Conservation (phyloP, 2,888 invertebrate species). For the Acleris literana region DNA sequence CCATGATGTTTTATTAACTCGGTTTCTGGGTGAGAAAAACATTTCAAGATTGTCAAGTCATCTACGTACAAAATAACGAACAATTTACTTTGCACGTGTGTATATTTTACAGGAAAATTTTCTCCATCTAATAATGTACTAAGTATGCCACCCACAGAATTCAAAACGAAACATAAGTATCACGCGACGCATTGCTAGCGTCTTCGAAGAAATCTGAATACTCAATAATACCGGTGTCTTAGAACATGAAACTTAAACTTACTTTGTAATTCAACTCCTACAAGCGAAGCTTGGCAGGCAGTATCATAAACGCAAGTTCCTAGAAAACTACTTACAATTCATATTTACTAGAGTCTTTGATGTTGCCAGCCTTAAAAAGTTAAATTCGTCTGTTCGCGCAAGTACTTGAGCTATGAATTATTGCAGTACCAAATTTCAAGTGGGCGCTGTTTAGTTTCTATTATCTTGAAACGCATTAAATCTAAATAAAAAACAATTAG, state of each 20-base stretch:
- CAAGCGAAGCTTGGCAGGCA: conserved; percentile 9
- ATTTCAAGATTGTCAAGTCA: too few relatives aligned
- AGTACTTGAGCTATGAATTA: conserved; percentile 70
- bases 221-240: conserved; percentile 5
- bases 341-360: conserved; percentile 47
- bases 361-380: conserved; percentile 38
- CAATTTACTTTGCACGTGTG: too few relatives aligned
- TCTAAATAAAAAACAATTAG: conserved; percentile 55
- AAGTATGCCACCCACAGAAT: not conserved
- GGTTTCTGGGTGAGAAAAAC: too few relatives aligned
- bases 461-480: conserved; percentile 64
- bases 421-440: conserved; percentile 55
- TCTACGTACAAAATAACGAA: too few relatives aligned
- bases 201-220: conserved; percentile 24
- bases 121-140: too few relatives aligned
- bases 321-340: conserved; percentile 25
- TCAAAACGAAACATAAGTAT: not conserved
- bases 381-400: conserved; percentile 40
- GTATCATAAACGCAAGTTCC: conserved; percentile 27
- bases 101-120: too few relatives aligned
- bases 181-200: not conserved
- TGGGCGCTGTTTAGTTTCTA: conserved; percentile 48
- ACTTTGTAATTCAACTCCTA: conserved; percentile 27
- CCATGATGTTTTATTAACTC: too few relatives aligned
- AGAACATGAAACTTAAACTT: conserved; percentile 29